A percentile compares a stretch with the other conserved stretches of the same genome.
These are phyloP conservation scores for Pipistrellus nathusii DNA, from an alignment of 2,797 vertebrate species.

Conservation along the genomic window DNA sequence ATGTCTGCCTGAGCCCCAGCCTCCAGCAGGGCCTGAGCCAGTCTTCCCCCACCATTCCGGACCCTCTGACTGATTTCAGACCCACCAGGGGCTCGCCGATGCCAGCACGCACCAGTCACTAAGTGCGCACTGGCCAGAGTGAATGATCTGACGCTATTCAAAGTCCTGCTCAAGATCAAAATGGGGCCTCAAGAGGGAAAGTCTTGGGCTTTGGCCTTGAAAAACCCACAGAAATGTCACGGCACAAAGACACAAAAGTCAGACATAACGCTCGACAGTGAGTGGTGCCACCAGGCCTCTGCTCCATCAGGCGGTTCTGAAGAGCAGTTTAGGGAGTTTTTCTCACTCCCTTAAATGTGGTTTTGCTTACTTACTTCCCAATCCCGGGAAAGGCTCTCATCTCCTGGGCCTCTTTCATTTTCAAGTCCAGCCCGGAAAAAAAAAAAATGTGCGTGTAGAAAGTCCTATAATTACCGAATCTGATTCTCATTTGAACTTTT, in stretches of 20 bases:
- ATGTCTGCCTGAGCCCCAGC: background rate
- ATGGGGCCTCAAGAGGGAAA: background rate
- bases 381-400: conserved; percentile 74
- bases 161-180: background rate
- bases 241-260: conserved; percentile 47
- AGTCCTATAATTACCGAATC: conserved; percentile 84
- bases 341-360: conserved; percentile 82
- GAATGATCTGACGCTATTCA: background rate
- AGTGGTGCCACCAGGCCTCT: conserved; percentile 61
- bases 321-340: conserved; percentile 68
- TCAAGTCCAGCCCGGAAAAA: conserved; percentile 76
- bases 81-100: background rate
- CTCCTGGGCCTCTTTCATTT: conserved; percentile 84
- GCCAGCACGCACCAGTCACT: background rate
- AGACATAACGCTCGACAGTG: conserved; percentile 62
- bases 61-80: too few relatives aligned
- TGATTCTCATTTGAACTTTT: conserved; percentile 86
- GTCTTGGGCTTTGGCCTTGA: background rate
- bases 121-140: background rate
- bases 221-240: background rate
- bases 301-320: conserved; percentile 66
- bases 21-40: background rate
- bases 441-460: conserved; percentile 79
- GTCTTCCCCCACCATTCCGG: background rate
- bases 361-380: conserved; percentile 83